Conservation (phyloP, 2,797 vertebrate species). For the Lithobates pipiens region DNA sequence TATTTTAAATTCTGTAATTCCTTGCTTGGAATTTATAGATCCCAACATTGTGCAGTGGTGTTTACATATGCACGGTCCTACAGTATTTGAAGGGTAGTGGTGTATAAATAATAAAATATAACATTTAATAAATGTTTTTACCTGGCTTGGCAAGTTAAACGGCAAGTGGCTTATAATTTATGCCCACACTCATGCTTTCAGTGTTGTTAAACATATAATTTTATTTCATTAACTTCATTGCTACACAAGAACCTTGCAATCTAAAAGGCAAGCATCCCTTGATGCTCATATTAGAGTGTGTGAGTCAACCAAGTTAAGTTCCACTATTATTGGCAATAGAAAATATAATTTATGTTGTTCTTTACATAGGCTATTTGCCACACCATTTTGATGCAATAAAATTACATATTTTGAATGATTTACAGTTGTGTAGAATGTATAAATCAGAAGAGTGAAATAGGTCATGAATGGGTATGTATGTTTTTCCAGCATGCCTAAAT, state of each 20-base stretch:
- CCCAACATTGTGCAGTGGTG: no score
- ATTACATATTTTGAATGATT: slow-evolving; percentile 81
- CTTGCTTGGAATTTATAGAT: no score
- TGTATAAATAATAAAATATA: no score
- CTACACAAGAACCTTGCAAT: slow-evolving; percentile 39
- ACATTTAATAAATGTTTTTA: not conserved
- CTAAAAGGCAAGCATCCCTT: slow-evolving; percentile 64
- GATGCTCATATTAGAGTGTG: slow-evolving; percentile 51
- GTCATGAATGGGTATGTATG: slow-evolving; percentile 92
- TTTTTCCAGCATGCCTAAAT: slow-evolving; percentile 90
- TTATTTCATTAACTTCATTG: slow-evolving; percentile 47
- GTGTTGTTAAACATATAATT: slow-evolving; percentile 21
- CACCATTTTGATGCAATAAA: slow-evolving; percentile 75
- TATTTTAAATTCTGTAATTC: no score
- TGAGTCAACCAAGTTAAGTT: slow-evolving; percentile 67
- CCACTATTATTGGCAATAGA: slow-evolving; percentile 74
- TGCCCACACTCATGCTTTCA: slow-evolving; percentile 22
- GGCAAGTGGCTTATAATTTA: slow-evolving; percentile 1
- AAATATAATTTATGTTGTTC: slow-evolving; percentile 73
- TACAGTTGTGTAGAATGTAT: slow-evolving; percentile 79
- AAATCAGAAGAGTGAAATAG: slow-evolving; percentile 88
- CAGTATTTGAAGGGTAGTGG: no score
- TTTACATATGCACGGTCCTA: no score
- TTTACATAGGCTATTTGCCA: slow-evolving; percentile 76
- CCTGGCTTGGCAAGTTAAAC: not conserved